Evolutionary conservation across 1,140 invertebrate species (phyloP).

Genomic region (Colletes latitarsis): DNA sequence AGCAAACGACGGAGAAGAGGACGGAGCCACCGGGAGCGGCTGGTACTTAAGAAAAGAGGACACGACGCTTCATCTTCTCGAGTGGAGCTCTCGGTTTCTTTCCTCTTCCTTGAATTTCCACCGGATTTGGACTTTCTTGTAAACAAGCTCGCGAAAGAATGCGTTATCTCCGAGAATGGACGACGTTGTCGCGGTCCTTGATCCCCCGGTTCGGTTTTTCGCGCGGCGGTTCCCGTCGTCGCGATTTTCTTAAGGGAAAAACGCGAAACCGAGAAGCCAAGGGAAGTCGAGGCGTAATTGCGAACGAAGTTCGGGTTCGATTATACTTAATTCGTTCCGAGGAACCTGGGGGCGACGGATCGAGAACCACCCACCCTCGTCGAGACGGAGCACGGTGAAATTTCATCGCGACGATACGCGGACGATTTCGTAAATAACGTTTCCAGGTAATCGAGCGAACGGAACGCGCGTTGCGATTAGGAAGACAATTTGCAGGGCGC

Average conservation of each 20-base stretch:
- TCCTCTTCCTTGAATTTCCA: slow-evolving; percentile 62
- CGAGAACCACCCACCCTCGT: background rate
- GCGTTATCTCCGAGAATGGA: slow-evolving; percentile 71
- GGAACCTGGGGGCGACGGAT: too few species aligned
- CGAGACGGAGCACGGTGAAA: background rate
- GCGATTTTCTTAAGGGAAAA: background rate
- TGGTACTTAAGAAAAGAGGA: slow-evolving; percentile 56
- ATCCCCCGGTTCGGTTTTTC: slow-evolving; percentile 28
- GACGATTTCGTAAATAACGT: slow-evolving; percentile 57
- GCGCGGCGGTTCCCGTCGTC: background rate
- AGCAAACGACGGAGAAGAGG: slow-evolving; percentile 22
- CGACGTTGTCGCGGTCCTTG: slow-evolving; percentile 67
- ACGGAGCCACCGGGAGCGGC: slow-evolving; percentile 11
- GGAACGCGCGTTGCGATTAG: slow-evolving; percentile 59
- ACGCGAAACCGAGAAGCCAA: background rate
- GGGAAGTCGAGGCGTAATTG: too few species aligned
- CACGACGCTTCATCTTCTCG: slow-evolving; percentile 76
- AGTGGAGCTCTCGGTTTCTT: slow-evolving; percentile 76
- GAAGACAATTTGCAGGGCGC: slow-evolving; percentile 56
- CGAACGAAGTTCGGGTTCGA: too few species aligned
- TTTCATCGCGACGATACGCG: slow-evolving; percentile 45
- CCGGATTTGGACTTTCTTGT: slow-evolving; percentile 71
- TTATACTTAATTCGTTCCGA: too few species aligned
- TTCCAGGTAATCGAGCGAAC: slow-evolving; percentile 56
- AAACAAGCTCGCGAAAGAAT: slow-evolving; percentile 69